Conservation (phyloP, 2,113 vertebrate genomes). For the Lophura nycthemera region DNA sequence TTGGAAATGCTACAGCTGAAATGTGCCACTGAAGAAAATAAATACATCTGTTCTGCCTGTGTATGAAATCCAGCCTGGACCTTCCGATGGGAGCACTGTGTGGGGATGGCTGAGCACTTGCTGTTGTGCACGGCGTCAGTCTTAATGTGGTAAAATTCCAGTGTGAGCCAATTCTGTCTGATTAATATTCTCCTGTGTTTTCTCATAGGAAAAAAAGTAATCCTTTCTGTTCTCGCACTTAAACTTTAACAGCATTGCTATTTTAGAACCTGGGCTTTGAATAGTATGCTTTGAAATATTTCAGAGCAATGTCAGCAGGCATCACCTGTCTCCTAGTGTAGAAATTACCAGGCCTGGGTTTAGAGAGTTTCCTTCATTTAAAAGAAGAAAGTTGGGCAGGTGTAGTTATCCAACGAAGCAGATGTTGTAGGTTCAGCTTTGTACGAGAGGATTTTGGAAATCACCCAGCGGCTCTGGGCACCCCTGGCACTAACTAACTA, state of each 20-base stretch:
- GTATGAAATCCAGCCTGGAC: background rate
- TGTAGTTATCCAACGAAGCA: background rate
- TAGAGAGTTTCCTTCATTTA: background rate
- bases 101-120: background rate
- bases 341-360: background rate
- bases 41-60: background rate
- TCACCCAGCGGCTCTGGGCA: background rate
- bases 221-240: background rate
- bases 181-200: background rate
- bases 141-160: background rate
- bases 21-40: background rate
- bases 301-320: background rate
- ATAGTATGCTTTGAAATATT: background rate
- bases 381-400: background rate
- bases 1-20: background rate
- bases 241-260: slow-evolving; percentile 9
- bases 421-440: background rate
- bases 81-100: background rate
- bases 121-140: background rate
- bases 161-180: slow-evolving; percentile 22
- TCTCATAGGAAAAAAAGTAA: background rate
- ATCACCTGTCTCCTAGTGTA: rapidly evolving
- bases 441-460: background rate
- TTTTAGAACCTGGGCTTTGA: slow-evolving; percentile 5
- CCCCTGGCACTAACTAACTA: background rate